Evolutionary conservation across 2,113 vertebrate genomes (phyloP).

Genomic region (Chroicocephalus ridibundus): DNA sequence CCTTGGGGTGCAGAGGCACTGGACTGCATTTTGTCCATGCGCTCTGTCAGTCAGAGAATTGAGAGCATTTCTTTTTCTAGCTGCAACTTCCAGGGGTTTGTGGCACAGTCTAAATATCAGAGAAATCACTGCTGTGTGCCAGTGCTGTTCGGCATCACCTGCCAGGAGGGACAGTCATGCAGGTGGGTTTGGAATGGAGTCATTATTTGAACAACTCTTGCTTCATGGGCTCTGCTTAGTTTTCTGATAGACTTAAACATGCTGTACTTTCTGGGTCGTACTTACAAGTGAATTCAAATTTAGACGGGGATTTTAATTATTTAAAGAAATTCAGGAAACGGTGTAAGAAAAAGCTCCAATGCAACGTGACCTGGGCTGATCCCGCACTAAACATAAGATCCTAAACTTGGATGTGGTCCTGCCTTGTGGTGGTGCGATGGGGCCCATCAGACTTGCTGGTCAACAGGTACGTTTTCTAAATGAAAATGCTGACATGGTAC

Average conservation of each 20-base stretch:
- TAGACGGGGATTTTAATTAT: not conserved
- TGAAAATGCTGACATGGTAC: accelerated
- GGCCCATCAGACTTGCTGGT: no score
- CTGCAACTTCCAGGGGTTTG: not conserved
- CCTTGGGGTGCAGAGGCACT: not conserved
- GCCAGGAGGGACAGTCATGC: not conserved
- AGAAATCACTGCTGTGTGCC: not conserved
- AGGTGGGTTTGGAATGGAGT: not conserved
- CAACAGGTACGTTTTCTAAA: not conserved
- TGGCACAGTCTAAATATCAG: not conserved
- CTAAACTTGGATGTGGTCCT: not conserved
- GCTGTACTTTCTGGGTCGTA: not conserved
- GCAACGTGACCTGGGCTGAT: accelerated
- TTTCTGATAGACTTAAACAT: not conserved
- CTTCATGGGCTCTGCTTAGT: not conserved
- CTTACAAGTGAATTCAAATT: not conserved
- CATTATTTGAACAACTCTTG: not conserved
- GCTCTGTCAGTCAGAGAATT: not conserved
- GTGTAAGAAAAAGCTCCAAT: not conserved
- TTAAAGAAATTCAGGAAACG: not conserved
- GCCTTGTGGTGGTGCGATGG: not conserved
- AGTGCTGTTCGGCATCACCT: no score
- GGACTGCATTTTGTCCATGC: not conserved
- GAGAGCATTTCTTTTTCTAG: not conserved
- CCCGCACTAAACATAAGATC: accelerated